A percentile compares a stretch with the other conserved stretches of the same genome.
phyloP scores from a whole-genome alignment of 2,113 vertebrate genomes.

The Triplophysa tibetana region DNA sequence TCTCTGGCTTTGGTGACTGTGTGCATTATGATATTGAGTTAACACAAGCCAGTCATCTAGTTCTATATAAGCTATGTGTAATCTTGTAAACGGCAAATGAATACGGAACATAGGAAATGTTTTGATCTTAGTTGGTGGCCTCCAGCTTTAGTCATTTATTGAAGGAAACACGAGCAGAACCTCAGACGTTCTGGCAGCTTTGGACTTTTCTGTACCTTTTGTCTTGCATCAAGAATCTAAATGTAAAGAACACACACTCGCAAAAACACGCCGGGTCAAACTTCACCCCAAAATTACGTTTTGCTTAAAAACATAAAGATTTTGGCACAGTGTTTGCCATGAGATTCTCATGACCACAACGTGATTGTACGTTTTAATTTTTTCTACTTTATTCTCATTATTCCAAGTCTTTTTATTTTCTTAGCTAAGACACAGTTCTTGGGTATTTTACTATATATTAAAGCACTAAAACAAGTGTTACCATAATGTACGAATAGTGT shows the following conservation, averaged over 20 bases:
- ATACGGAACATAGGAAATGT: constrained; percentile 51
- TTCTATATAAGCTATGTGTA: constrained; percentile 69
- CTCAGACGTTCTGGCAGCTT: constrained; percentile 58
- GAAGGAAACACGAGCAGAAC: constrained; percentile 35
- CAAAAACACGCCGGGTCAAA: neutral
- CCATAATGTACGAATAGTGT: no score
- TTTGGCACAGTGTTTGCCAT: no score
- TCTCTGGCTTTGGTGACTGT: constrained; percentile 61
- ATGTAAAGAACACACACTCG: constrained; percentile 53
- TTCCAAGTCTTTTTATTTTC: no score
- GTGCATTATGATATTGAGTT: constrained; percentile 66
- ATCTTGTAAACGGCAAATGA: constrained; percentile 62
- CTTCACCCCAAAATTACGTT: neutral
- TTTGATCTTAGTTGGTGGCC: constrained; percentile 40
- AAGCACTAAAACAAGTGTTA: no score
- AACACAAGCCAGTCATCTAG: constrained; percentile 63
- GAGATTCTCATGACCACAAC: no score
- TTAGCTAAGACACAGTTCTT: no score
- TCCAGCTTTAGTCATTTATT: constrained; percentile 32
- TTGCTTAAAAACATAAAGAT: no score
- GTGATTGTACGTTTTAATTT: no score
- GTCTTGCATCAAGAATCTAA: constrained; percentile 80
- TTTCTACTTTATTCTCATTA: no score
- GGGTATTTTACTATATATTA: no score
- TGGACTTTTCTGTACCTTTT: constrained; percentile 64